phyloP scores from a whole-genome alignment of 2,888 invertebrate species.

The Antheraea yamamai region DNA sequence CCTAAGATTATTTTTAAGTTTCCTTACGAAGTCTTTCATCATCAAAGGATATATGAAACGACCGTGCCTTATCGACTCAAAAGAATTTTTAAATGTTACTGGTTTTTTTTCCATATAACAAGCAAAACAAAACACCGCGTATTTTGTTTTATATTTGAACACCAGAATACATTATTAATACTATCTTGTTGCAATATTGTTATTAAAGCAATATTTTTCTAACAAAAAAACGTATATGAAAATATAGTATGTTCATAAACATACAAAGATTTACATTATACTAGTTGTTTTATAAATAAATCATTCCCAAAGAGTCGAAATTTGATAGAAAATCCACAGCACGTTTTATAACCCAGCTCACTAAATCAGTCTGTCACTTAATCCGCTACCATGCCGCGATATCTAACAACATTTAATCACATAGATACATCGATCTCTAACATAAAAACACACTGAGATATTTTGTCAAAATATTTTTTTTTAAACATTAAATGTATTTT shows the following conservation, averaged over 20 bases:
- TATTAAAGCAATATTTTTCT: not conserved
- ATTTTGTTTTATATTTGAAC: not conserved
- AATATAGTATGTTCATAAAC: not conserved
- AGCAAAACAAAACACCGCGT: not conserved
- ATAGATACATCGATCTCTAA: constrained; percentile 76
- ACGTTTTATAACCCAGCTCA: constrained; percentile 47
- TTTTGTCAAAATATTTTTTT: constrained; percentile 61
- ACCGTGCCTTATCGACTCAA: not conserved
- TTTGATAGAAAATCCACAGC: constrained; percentile 28
- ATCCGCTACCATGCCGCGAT: constrained; percentile 59
- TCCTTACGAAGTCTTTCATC: not conserved
- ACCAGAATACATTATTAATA: not conserved
- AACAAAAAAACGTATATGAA: not conserved
- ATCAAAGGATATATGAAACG: not conserved
- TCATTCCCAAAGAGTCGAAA: constrained; percentile 16
- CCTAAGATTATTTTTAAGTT: not conserved
- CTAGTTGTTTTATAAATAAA: not conserved
- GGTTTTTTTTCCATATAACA: too few relatives aligned
- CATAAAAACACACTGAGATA: constrained; percentile 61
- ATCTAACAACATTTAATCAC: constrained; percentile 71
- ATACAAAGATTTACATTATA: not conserved
- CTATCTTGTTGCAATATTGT: not conserved
- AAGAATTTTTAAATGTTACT: not conserved
- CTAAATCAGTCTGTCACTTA: constrained; percentile 68
- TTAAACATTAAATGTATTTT: constrained; percentile 19